Percentiles rank a stretch among this genome's conserved stretches.
These are phyloP conservation scores for Sorex araneus DNA, from an alignment of 2,113 vertebrate species.

Conservation along the genomic window DNA sequence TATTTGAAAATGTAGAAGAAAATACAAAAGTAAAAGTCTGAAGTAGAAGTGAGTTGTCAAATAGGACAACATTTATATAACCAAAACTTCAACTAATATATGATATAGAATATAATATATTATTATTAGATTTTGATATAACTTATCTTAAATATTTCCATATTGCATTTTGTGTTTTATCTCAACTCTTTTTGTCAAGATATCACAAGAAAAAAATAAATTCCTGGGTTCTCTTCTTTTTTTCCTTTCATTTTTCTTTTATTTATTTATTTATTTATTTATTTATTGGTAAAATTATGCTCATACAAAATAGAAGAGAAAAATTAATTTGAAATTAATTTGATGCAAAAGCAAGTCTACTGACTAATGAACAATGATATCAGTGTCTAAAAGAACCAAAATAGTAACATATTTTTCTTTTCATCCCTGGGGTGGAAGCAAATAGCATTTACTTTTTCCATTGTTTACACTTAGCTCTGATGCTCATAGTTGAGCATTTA, in stretches of 20 bases:
- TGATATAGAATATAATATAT: too few species aligned
- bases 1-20: constrained; percentile 1
- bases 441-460: too few species aligned
- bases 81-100: too few species aligned
- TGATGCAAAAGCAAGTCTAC: not conserved
- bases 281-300: not conserved
- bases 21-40: not conserved
- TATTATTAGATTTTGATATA: not conserved
- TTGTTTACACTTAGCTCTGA: too few species aligned
- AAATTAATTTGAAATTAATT: not conserved
- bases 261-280: not conserved
- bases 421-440: too few species aligned
- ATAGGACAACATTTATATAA: too few species aligned
- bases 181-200: not conserved
- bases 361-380: not conserved
- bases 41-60: too few species aligned
- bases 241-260: not conserved
- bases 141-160: constrained; percentile 30
- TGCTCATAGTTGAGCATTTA: too few species aligned
- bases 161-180: not conserved
- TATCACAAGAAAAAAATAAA: not conserved
- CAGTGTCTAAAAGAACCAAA: not conserved
- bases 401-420: not conserved
- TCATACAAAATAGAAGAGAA: not conserved
- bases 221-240: not conserved